Base-by-base conservation (phyloP, 2,797 vertebrate species). In the Thripadectes ignobilis region DNA sequence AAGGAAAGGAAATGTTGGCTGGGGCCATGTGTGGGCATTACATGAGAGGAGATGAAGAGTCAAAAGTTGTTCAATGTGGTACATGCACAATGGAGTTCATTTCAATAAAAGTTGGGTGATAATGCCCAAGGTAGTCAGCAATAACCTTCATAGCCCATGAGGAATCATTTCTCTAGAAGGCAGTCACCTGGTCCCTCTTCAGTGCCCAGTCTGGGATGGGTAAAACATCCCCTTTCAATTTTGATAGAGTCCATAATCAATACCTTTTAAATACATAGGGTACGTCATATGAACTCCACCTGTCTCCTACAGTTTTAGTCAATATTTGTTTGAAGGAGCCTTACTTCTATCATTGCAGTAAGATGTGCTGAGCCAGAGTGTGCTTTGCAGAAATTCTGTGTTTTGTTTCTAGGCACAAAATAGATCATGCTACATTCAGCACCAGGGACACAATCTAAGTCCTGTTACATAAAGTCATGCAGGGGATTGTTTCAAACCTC, bases 391-490 rank as follows among this genome's bases (percentile, higher is more conserved):
- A 92, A 94, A 85, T 41, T 46, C 69, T 49, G 15, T 66, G 21
- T 52, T 12, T 78, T 74, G 18, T 89, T 93, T 73, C 59, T 78
- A 46, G 59, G 34, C 69, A 66, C 66, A 55, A 88, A 91, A 68
- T 30, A 85, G 46, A 78, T 89, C 48, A 19, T 72, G 38, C 48
- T 76, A 27, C 82, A 51, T 84, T 38, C 66, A 26, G 39, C 51
- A 86, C 26, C 32, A 66, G 73, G 62, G 32, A 63, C 48, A 24
- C 32, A 59, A 29, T 52, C n/a, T 46, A 72, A 78, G 39, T 75
- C 32, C 43, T 73, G 55, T 93, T 93, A 88, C 23, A 26, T 86
- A 76, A 96, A 61, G 61, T 81, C 65, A 32, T 86, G 68, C 69
- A 68, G 62, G 69, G 43, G 46, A 30, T 78, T 81, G 69, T 84